These are phyloP conservation scores for Daphoenositta chrysoptera DNA, from an alignment of 2,113 vertebrate species.

Conservation along the genomic window DNA sequence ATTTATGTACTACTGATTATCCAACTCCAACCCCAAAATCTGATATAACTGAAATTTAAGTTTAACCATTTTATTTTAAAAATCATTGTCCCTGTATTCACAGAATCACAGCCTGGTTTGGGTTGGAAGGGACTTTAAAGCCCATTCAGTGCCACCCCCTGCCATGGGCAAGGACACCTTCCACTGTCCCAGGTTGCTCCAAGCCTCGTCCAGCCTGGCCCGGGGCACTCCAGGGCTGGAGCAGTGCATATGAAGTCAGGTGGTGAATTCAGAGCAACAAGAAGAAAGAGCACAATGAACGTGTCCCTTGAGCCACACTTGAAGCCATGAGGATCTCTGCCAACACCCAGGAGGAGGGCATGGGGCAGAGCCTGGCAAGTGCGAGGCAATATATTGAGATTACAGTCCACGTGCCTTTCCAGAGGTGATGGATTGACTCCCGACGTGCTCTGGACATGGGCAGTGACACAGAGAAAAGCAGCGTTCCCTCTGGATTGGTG, in stretches of 20 bases:
- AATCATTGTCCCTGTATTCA: not conserved
- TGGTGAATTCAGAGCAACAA: not conserved
- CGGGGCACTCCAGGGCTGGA: not conserved
- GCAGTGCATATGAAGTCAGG: not conserved
- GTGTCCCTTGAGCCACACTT: not conserved
- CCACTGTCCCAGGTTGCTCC: accelerated
- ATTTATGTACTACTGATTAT: not conserved
- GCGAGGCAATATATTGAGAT: not conserved
- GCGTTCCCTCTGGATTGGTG: not conserved
- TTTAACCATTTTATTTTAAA: not conserved
- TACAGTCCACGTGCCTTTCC: not conserved
- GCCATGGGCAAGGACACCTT: not conserved
- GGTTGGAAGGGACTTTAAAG: not conserved
- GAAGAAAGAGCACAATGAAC: not conserved
- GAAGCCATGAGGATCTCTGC: not conserved
- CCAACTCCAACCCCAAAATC: not conserved
- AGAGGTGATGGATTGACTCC: not conserved
- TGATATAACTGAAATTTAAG: not conserved
- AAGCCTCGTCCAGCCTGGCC: not conserved
- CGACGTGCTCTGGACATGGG: not conserved
- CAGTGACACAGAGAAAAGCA: not conserved
- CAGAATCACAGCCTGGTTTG: not conserved
- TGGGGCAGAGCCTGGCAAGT: not conserved
- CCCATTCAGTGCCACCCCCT: not conserved
- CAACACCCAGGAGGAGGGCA: not conserved